Conservation (phyloP, 2,888 invertebrate species). For the Drosophila merina region DNA sequence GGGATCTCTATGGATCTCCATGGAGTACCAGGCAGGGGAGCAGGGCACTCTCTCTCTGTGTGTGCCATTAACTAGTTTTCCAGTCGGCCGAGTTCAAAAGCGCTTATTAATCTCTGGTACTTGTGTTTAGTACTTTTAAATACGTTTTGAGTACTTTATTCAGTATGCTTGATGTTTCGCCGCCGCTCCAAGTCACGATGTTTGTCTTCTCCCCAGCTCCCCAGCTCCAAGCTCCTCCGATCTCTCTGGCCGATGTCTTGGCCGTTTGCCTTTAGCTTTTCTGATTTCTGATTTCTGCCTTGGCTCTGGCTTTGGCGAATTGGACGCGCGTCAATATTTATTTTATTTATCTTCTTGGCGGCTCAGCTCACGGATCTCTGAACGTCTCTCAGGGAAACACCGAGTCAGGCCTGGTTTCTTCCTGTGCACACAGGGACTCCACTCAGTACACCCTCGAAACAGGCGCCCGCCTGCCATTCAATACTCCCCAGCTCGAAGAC, state of each 20-base stretch:
- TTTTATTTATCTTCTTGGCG: conserved; percentile 35
- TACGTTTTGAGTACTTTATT: conserved; percentile 82
- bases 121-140: conserved; percentile 80
- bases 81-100: conserved; percentile 83
- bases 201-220: conserved; percentile 37
- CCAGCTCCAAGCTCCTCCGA: conserved; percentile 4
- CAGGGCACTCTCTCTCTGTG: neutral
- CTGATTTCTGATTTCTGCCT: neutral
- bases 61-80: conserved; percentile 80
- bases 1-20: too few relatives aligned
- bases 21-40: too few relatives aligned
- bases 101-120: conserved; percentile 82
- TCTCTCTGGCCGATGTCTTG: conserved; percentile 1
- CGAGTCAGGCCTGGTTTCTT: neutral
- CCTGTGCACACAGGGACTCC: neutral
- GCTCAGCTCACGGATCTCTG: conserved; percentile 18
- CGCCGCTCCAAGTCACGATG: conserved; percentile 74
- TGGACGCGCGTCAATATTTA: conserved; percentile 47
- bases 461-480: conserved; percentile 66
- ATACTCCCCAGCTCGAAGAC: conserved; percentile 34
- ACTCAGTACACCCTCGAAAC: conserved; percentile 18
- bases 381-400: neutral
- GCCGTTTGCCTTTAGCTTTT: neutral
- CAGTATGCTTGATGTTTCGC: conserved; percentile 80
- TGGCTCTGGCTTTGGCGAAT: conserved; percentile 34